Base-by-base conservation (phyloP, 2,888 invertebrate genomes). In the Prosopocoilus inquinatus region DNA sequence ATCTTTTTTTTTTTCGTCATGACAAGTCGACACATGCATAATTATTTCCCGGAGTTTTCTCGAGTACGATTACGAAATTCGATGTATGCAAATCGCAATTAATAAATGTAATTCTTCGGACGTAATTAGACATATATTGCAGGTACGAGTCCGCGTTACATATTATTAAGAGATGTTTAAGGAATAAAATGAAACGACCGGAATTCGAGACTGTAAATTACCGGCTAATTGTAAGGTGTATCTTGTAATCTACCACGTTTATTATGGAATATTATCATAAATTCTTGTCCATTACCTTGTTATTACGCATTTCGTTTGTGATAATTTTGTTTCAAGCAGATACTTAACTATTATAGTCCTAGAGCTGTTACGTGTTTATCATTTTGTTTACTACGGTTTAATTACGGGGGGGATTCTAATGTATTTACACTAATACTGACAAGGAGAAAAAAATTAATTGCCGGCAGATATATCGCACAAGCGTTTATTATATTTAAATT, bases 241-340 rank as follows among this genome's bases (percentile, higher is more conserved):
- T 54, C 53, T 33, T 54, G 47, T 57, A 57, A 57, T 57, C 53
- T 53, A 49, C 57, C 53, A 54, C 57, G 53, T 57, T 54, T 50
- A 57, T 57, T 57, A 57, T 57, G 53, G 53, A 47, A 57, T 57
- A 57, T 57, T 57, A 57, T 57, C 53, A 53, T 57, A 54, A 57
- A 57, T 57, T 57, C 49, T 47, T 54, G 53, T 53, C 50, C 49
- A 50, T 49, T 54, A 57, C 53, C 57, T 49, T 53, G 50, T 57
- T 57, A 57, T 57, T 57, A 57, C 53, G 39, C 53, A 50, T 43
- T 57, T 57, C 50, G 53, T 57, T 53, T 57, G 50, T 50, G 35
- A 52, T 53, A 20, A 33, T 57, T 54, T 46, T 36, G 43, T 57
- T 47, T 57, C 38, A 57, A 57, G 50, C 50, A 41, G 41, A 43